Percentiles rank a stretch among this genome's conserved stretches.
phyloP scores from a whole-genome alignment of 2,888 invertebrate species.

The Drosophila pseudotalamancana region DNA sequence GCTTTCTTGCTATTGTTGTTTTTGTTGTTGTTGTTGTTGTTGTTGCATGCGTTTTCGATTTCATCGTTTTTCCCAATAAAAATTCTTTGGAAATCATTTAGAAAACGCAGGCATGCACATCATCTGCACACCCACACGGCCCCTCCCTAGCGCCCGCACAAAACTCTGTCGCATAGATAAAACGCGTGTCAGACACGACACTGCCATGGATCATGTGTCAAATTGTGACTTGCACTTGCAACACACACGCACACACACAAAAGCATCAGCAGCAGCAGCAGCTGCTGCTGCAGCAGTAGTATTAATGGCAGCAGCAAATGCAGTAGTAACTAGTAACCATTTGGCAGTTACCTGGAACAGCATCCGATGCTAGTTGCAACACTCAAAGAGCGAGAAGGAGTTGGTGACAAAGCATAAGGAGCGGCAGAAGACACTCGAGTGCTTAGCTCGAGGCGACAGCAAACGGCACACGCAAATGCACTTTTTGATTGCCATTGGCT shows the following conservation, averaged over 20 bases:
- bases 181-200: conserved; percentile 78
- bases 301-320: conserved; percentile 27
- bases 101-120: conserved; percentile 75
- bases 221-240: conserved; percentile 73
- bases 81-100: conserved; percentile 73
- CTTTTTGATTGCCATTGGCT: conserved; percentile 73
- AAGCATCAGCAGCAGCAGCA: conserved; percentile 9
- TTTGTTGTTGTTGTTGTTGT: conserved; percentile 22
- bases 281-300: conserved; percentile 8
- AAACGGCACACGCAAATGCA: conserved; percentile 76
- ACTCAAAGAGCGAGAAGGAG: conserved; percentile 8
- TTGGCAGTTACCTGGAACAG: conserved; percentile 26
- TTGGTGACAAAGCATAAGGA: not conserved
- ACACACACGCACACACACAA: conserved; percentile 21
- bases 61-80: conserved; percentile 70
- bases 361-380: conserved; percentile 14
- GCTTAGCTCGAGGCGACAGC: conserved; percentile 53
- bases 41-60: conserved; percentile 49
- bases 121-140: conserved; percentile 62
- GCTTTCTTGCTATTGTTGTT: conserved; percentile 18
- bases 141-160: not conserved
- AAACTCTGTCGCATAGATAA: conserved; percentile 57
- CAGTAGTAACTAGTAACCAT: conserved; percentile 46
- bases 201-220: conserved; percentile 76
- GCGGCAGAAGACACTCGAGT: conserved; percentile 10